Evolutionary conservation across 2,888 invertebrate genomes (phyloP), one percentile per base, ranked within the genome.

Genomic region (Noctua comes): DNA sequence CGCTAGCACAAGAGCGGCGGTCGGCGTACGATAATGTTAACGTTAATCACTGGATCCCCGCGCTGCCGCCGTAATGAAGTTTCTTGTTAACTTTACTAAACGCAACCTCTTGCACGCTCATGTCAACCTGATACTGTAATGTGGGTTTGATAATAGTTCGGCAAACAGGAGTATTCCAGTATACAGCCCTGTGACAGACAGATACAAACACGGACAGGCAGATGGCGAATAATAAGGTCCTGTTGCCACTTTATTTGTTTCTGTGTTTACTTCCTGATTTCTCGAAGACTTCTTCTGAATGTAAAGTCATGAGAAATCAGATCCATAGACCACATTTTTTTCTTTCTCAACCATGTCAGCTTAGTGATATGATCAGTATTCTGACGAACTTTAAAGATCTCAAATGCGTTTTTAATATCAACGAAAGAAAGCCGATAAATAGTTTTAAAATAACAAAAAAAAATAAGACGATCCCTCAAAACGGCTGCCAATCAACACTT

Each of bases 11-110:
- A 73, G 70, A 87, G 76, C 80, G 80, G 64, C 54, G 86, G 86
- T 86, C 85, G 83, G 82, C 83, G 83, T 86, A 86, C 90, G 90
- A 88, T 92, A 91, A 91, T 90, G 87, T 88, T 83, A 86, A 85
- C 91, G 92, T 92, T 93, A 93, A 94, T 93, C 92, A 91, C 91
- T 88, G 91, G 92, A 91, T 91, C 90, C 88, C 91, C 90, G 80
- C 89, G 90, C 89, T n/a, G 11, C 57, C 59, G 59, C 62, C 78
- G 82, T 93, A 92, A 92, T 91, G 90, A 92, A 91, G 90, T 91
- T 93, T 92, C 91, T 91, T 91, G 90, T 91, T 91, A 90, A 90
- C 89, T 88, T 87, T 74, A 73, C 81, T 76, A 82, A 83, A 81
- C 77, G 82, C 79, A 82, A 88, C 85, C 82, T 85, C 80, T 81